Conservation (phyloP, 2,113 vertebrate genomes). For the Apodemus sylvaticus region DNA sequence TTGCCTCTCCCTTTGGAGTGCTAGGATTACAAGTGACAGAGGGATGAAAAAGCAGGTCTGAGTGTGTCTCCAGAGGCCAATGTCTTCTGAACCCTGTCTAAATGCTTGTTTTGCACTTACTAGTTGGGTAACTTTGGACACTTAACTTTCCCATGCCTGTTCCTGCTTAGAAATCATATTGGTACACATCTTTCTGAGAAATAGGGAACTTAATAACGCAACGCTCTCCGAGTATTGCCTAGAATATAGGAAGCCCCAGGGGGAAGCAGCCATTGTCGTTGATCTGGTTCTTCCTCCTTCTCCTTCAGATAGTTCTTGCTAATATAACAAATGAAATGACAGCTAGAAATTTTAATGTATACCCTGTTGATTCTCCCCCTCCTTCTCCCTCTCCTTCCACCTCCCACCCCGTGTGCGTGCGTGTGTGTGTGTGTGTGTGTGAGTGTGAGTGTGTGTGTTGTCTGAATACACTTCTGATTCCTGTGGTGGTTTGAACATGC, state of each 20-base stretch:
- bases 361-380: not conserved
- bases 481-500: too few relatives aligned
- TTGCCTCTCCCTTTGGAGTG: not conserved
- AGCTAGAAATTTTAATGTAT: not conserved
- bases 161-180: not conserved
- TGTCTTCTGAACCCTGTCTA: not conserved
- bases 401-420: too few relatives aligned
- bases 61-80: not conserved
- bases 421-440: too few relatives aligned
- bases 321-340: not conserved
- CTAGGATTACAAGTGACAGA: not conserved
- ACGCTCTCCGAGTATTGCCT: conserved; percentile 8
- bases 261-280: not conserved
- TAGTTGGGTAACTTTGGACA: not conserved
- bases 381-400: not conserved
- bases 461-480: not conserved
- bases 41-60: not conserved
- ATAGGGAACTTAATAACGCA: not conserved
- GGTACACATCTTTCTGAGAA: not conserved
- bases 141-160: not conserved
- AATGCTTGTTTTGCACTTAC: not conserved
- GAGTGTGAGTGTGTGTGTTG: not conserved
- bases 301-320: not conserved
- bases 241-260: not conserved
- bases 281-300: not conserved